These are phyloP conservation scores for Cyprinodon tularosa DNA, from an alignment of 2,113 vertebrate genomes.

Conservation along the genomic window DNA sequence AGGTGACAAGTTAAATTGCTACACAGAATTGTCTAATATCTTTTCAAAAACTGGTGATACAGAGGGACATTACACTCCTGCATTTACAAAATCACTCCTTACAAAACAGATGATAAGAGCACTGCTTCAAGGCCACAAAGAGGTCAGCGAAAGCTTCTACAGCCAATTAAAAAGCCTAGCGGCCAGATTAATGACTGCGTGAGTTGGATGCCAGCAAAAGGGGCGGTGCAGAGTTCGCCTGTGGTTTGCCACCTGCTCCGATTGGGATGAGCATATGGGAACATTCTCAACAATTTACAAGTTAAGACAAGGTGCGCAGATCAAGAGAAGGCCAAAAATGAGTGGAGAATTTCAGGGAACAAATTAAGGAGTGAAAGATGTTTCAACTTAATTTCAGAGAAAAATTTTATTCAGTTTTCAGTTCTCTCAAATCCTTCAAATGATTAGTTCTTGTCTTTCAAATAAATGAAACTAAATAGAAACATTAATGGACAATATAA, in stretches of 20 bases:
- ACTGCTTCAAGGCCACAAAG: constrained; percentile 31
- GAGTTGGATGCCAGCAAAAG: constrained; percentile 37
- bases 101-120: constrained; percentile 25
- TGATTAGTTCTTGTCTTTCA: neutral
- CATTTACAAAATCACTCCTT: constrained; percentile 5
- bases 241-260: constrained; percentile 71
- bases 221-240: constrained; percentile 52
- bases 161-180: constrained; percentile 17
- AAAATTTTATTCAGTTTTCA: neutral
- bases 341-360: neutral
- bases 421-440: constrained; percentile 1
- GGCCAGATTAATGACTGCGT: constrained; percentile 23
- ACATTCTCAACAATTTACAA: constrained; percentile 46
- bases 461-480: neutral
- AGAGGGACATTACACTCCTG: constrained; percentile 25
- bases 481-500: no score
- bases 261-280: constrained; percentile 62
- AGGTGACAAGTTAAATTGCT: constrained; percentile 60
- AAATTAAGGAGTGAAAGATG: neutral
- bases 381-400: constrained; percentile 11
- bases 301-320: constrained; percentile 26
- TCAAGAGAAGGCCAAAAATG: constrained; percentile 4
- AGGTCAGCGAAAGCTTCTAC: constrained; percentile 51
- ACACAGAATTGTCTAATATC: constrained; percentile 30
- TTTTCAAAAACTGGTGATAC: constrained; percentile 19